These are phyloP conservation scores for Halcyon smyrnensis DNA, from an alignment of 2,797 vertebrate species.

Conservation along the genomic window DNA sequence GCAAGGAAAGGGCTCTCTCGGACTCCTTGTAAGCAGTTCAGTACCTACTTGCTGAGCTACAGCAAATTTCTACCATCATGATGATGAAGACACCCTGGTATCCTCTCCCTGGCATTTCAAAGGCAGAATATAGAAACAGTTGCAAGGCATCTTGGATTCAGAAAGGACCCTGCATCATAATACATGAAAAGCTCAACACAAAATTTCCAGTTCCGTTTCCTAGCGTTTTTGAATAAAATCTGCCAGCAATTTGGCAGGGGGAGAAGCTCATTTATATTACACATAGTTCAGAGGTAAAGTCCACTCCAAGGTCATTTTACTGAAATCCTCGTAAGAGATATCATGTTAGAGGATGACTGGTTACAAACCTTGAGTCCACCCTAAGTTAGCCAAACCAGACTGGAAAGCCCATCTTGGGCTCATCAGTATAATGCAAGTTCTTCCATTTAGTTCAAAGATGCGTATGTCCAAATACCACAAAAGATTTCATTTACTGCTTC, in stretches of 20 bases:
- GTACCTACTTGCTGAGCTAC: conserved; percentile 14
- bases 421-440: fast-evolving
- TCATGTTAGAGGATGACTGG: neutral
- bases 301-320: neutral
- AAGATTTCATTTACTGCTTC: neutral
- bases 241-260: neutral
- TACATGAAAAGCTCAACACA: neutral
- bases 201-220: neutral
- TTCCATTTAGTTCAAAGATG: neutral
- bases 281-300: neutral
- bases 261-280: neutral
- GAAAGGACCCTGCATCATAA: neutral
- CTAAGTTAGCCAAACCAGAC: neutral
- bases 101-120: neutral
- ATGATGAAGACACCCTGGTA: neutral
- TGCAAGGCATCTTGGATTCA: neutral
- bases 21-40: neutral
- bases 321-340: neutral
- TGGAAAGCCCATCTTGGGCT: neutral
- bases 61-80: neutral
- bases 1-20: neutral
- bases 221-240: neutral
- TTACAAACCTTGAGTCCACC: neutral
- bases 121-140: neutral
- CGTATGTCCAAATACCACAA: neutral